These are phyloP conservation scores for Rugalucina vietnamica DNA, from an alignment of 2,888 invertebrate species.

Conservation along the genomic window DNA sequence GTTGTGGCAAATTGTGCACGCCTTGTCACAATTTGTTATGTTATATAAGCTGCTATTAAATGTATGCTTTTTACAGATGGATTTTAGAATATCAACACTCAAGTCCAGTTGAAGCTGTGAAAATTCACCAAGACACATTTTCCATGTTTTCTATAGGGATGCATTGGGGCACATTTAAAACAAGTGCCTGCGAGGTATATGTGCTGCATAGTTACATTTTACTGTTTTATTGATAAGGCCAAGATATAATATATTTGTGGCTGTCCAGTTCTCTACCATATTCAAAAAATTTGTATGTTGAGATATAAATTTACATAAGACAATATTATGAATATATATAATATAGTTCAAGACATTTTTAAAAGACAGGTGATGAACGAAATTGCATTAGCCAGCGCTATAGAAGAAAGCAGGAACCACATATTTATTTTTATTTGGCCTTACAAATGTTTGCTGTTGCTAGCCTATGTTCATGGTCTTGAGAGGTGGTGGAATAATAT, in stretches of 20 bases:
- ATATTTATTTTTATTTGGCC: too few relatives aligned
- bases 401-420: too few relatives aligned
- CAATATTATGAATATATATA: too few relatives aligned
- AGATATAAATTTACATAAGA: too few relatives aligned
- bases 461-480: too few relatives aligned
- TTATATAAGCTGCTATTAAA: conserved; percentile 70
- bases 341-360: too few relatives aligned
- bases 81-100: conserved; percentile 85
- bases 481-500: background rate
- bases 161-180: conserved; percentile 86
- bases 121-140: conserved; percentile 84
- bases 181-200: conserved; percentile 49
- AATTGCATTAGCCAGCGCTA: too few relatives aligned
- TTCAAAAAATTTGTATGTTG: too few relatives aligned
- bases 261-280: too few relatives aligned
- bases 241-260: too few relatives aligned
- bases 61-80: conserved; percentile 81
- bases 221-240: background rate
- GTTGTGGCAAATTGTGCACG: background rate
- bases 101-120: conserved; percentile 85
- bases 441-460: too few relatives aligned
- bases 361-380: too few relatives aligned
- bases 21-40: background rate
- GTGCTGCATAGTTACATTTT: background rate
- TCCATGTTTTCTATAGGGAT: conserved; percentile 84